Evolutionary conservation across 2,888 invertebrate genomes (phyloP).

Genomic region (Cetonia aurata): DNA sequence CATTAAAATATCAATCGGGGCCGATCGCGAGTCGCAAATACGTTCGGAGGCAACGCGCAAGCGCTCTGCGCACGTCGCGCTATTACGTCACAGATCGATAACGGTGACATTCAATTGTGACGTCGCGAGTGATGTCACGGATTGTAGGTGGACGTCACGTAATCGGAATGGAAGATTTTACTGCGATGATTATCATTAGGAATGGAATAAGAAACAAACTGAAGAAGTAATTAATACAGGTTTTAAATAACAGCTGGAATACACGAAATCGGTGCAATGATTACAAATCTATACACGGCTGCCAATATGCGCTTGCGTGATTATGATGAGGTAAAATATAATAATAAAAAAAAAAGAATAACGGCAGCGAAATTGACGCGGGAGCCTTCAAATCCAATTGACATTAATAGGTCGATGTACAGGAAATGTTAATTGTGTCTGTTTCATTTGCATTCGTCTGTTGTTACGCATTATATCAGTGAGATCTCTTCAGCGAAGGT

Average conservation of each 20-base stretch:
- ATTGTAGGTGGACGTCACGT: not conserved
- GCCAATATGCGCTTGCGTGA: too few relatives aligned
- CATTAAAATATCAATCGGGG: conserved; percentile 55
- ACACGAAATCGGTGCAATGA: too few relatives aligned
- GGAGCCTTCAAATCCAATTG: conserved; percentile 29
- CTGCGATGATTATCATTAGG: too few relatives aligned
- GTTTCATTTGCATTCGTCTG: conserved; percentile 28
- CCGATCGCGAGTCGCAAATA: conserved; percentile 1
- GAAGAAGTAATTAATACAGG: too few relatives aligned
- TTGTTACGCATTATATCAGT: not conserved
- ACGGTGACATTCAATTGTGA: conserved; percentile 17
- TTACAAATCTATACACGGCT: not conserved
- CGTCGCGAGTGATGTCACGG: conserved; percentile 41
- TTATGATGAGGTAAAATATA: conserved; percentile 1
- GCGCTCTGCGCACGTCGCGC: conserved; percentile 40
- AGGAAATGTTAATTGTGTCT: conserved; percentile 35
- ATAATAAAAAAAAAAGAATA: too few relatives aligned
- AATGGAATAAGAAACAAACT: too few relatives aligned
- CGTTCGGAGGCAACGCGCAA: conserved; percentile 47
- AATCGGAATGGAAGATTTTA: not conserved
- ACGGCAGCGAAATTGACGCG: conserved; percentile 12
- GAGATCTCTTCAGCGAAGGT: not conserved
- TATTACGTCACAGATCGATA: conserved; percentile 53
- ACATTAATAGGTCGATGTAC: conserved; percentile 33
- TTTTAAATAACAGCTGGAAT: too few relatives aligned